Evolutionary conservation across 1,140 invertebrate genomes (phyloP).

Genomic region (Drosophila chauvacae): DNA sequence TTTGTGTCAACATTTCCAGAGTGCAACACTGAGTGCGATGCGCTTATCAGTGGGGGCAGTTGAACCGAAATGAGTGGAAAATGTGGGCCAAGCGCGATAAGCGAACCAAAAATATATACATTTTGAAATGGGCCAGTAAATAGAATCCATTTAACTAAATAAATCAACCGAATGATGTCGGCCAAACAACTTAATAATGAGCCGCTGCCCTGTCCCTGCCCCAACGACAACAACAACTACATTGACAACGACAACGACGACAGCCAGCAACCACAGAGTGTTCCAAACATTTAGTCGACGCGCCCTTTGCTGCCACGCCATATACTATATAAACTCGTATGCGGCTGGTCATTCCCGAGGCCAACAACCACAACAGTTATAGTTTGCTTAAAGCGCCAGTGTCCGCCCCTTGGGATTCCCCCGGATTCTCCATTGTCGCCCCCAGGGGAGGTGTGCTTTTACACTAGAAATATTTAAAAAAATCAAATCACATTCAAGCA

Average conservation of each 20-base stretch:
- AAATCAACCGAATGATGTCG: constrained; percentile 59
- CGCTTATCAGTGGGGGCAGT: constrained; percentile 40
- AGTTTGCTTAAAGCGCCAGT: constrained; percentile 52
- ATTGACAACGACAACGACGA: not conserved
- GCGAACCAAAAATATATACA: constrained; percentile 20
- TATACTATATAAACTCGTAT: constrained; percentile 24
- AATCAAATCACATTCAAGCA: not conserved
- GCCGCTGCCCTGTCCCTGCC: not conserved
- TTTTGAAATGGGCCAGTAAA: constrained; percentile 46
- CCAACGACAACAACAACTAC: not conserved
- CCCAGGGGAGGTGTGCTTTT: constrained; percentile 14
- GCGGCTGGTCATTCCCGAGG: constrained; percentile 20
- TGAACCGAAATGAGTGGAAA: constrained; percentile 18
- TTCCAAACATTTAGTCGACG: constrained; percentile 42
- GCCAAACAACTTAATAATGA: constrained; percentile 40
- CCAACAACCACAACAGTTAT: constrained; percentile 68
- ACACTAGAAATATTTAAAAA: not conserved
- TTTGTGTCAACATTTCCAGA: constrained; percentile 61
- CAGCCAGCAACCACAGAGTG: constrained; percentile 37
- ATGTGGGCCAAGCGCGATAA: constrained; percentile 68
- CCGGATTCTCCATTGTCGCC: not conserved
- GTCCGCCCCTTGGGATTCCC: constrained; percentile 1
- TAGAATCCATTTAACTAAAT: constrained; percentile 41
- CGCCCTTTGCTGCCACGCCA: constrained; percentile 49
- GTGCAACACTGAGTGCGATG: constrained; percentile 49